Evolutionary conservation across 2,797 vertebrate species (phyloP).

Genomic region (Scarus forsteni): DNA sequence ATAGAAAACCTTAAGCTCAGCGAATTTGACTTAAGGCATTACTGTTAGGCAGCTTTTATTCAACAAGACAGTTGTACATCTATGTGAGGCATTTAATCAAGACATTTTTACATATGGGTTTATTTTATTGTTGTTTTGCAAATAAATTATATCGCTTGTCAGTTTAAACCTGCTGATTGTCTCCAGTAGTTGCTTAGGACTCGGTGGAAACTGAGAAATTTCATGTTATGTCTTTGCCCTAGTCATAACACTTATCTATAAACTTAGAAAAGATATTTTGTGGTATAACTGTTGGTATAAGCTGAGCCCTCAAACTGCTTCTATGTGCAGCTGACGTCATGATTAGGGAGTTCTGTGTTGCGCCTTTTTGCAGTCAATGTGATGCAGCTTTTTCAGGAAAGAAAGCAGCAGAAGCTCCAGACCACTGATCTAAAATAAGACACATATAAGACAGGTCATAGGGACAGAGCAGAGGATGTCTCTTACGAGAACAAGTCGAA

Average conservation of each 20-base stretch:
- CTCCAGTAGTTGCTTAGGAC: no score
- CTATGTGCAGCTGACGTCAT: not conserved
- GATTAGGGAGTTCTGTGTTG: not conserved
- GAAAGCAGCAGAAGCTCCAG: not conserved
- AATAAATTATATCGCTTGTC: no score
- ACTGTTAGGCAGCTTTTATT: not conserved
- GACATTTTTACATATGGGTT: no score
- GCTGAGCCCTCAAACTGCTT: not conserved
- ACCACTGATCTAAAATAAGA: not conserved
- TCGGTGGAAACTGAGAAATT: no score
- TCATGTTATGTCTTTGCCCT: no score
- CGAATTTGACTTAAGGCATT: no score
- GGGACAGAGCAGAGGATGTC: conserved; percentile 9
- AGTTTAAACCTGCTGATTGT: no score
- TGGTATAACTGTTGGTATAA: conserved; percentile 18
- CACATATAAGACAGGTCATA: not conserved
- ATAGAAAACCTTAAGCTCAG: not conserved
- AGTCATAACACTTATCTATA: no score
- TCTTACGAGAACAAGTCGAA: conserved; percentile 99
- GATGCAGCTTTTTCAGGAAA: conserved; percentile 7
- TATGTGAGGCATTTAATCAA: not conserved
- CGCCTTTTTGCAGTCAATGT: not conserved
- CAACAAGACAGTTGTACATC: not conserved
- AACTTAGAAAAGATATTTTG: no score
- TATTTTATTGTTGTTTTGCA: no score